These are phyloP conservation scores for Meiosimyza platycephala DNA, from an alignment of 2,888 invertebrate genomes.

Conservation along the genomic window DNA sequence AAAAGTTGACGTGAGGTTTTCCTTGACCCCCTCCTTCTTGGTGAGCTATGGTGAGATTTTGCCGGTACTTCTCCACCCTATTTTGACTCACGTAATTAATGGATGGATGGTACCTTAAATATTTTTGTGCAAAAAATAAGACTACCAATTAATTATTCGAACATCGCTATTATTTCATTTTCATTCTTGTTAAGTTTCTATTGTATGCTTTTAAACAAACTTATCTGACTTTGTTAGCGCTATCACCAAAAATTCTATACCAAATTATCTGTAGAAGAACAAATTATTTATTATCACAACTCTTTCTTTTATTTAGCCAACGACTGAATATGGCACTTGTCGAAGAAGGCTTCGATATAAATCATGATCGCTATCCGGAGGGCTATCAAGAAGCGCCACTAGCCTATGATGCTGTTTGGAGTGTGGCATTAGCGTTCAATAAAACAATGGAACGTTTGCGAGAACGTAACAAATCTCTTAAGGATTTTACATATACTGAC, in stretches of 20 bases:
- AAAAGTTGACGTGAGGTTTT: too few species aligned
- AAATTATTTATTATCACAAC: neutral
- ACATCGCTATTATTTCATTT: neutral
- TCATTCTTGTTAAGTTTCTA: neutral
- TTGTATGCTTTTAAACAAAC: neutral
- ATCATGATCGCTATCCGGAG: constrained; percentile 87
- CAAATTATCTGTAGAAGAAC: neutral
- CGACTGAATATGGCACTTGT: constrained; percentile 85
- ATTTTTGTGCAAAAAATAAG: too few species aligned
- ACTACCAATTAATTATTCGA: too few species aligned
- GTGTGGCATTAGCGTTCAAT: constrained; percentile 96
- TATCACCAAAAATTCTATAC: too few species aligned
- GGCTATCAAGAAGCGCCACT: constrained; percentile 98
- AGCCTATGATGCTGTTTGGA: constrained; percentile 99
- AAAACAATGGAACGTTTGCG: constrained; percentile 92
- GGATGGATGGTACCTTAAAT: too few species aligned
- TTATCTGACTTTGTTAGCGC: neutral
- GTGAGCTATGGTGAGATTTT: too few species aligned
- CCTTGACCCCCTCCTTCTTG: too few species aligned
- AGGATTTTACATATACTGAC: constrained; percentile 96
- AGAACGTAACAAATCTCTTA: constrained; percentile 82
- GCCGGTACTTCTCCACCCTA: too few species aligned
- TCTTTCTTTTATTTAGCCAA: constrained; percentile 67
- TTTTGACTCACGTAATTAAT: too few species aligned
- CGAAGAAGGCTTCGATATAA: constrained; percentile 85